These are phyloP conservation scores for Characodon lateralis DNA, from an alignment of 2,797 vertebrate genomes.

Conservation along the genomic window DNA sequence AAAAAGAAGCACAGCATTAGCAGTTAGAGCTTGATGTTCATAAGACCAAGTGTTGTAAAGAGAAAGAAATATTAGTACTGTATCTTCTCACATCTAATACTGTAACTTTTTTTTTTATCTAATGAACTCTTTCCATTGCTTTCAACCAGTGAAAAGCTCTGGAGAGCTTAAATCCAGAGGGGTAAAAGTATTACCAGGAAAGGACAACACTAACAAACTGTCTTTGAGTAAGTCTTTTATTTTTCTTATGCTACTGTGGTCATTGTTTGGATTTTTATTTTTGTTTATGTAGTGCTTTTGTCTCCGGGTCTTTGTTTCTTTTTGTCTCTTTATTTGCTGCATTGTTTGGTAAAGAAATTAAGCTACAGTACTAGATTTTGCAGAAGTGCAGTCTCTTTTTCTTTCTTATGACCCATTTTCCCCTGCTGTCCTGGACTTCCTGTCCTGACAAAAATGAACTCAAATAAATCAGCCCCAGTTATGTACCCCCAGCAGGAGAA, in stretches of 20 bases:
- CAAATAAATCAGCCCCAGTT: constrained; percentile 33
- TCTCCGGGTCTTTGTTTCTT: constrained; percentile 62
- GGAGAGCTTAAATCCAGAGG: constrained; percentile 97
- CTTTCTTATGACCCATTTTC: constrained; percentile 62
- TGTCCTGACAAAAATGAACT: constrained; percentile 42
- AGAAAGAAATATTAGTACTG: constrained; percentile 75
- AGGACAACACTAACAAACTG: constrained; percentile 96
- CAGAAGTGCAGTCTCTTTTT: constrained; percentile 72
- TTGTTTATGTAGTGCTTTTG: constrained; percentile 57
- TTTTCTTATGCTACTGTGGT: constrained; percentile 71
- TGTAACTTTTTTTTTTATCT: constrained; percentile 72
- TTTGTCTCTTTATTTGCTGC: constrained; percentile 53
- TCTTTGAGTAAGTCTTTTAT: constrained; percentile 92
- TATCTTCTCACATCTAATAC: constrained; percentile 77
- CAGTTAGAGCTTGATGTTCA: constrained; percentile 51
- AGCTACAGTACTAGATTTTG: constrained; percentile 76
- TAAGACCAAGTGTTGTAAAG: constrained; percentile 44
- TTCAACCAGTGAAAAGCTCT: constrained; percentile 85
- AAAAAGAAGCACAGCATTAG: constrained; percentile 23
- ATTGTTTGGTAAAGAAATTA: constrained; percentile 66
- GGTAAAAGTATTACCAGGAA: constrained; percentile 95
- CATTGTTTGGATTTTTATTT: constrained; percentile 56
- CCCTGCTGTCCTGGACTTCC: constrained; percentile 34
- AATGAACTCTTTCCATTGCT: constrained; percentile 72
- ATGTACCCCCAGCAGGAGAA: constrained; percentile 39